Evolutionary conservation across 2,113 vertebrate genomes (phyloP), one percentile per base, ranked within the genome.

Genomic region (Macrotus californicus): DNA sequence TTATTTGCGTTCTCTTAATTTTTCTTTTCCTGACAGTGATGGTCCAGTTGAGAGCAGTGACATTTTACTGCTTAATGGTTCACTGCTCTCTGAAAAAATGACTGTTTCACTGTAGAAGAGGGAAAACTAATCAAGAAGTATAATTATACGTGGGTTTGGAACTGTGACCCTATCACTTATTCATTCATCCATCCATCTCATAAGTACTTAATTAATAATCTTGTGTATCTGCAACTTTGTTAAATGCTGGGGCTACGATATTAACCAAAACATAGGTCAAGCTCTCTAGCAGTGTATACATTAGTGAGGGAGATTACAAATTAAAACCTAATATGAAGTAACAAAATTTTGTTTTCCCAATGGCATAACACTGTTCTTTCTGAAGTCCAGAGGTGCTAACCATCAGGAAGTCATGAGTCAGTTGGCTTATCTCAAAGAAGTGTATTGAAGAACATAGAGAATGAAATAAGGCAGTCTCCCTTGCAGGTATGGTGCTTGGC

Each of bases 1-100:
- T 87, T 94, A 79, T 79, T 95, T 72, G 96, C 91, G 92, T 89
- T 87, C 7, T 73, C 50, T 96, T 94, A 94, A 93, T 76, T 97
- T 97, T 36, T 13, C 41, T 85, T 41, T 93, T 82, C 34, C 79
- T 95, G 87, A 54, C 54, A 88, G 85, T 3, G 1, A 43, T 92
- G 92, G 72, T 72, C 48, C 83, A 91, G 7, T 50, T 66, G 80
- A 91, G 13, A 96, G 29, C 16, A 69, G 36, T 1, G 67, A 10
- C 12, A 9, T 56, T 95, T 95, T 81, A 70, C 29, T 91, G 61
- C 66, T 84, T 41, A 91, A 14, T 22, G 84, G 64, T 77, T 56
- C 46, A 34, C 22, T 73, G 88, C 72, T 39, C 56, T 87, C 6
- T 81, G 36, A 7, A 93, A 29, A 94, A 66, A 87, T 79, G 43